These are phyloP conservation scores for Speoplatyrhinus poulsoni DNA, from an alignment of 2,113 vertebrate species.

Conservation along the genomic window DNA sequence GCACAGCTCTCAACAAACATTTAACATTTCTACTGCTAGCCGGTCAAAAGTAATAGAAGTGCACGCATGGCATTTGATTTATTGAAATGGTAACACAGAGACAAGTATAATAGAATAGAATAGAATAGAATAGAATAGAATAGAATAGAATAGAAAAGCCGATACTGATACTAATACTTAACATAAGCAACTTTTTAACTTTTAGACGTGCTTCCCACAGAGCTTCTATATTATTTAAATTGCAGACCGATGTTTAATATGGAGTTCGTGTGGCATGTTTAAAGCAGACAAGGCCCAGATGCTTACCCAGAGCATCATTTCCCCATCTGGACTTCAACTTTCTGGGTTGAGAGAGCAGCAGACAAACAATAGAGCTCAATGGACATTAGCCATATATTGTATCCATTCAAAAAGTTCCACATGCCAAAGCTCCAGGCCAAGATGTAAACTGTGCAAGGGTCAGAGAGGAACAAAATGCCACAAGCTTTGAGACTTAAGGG, in stretches of 20 bases:
- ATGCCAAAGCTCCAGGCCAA: slow-evolving; percentile 43
- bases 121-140: slow-evolving; percentile 1
- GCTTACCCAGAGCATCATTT: background rate
- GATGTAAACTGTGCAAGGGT: slow-evolving; percentile 38
- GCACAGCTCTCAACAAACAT: slow-evolving; percentile 71
- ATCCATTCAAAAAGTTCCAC: slow-evolving; percentile 54
- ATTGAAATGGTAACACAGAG: slow-evolving; percentile 23
- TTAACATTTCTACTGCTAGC: slow-evolving; percentile 70
- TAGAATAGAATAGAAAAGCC: slow-evolving; percentile 19
- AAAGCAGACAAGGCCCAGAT: background rate
- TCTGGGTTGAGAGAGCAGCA: slow-evolving; percentile 35
- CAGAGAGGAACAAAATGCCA: slow-evolving; percentile 51
- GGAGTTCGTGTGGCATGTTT: slow-evolving; percentile 31
- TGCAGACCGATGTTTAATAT: slow-evolving; percentile 54
- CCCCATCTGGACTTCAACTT: slow-evolving; percentile 54
- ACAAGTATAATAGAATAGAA: background rate
- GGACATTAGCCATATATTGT: slow-evolving; percentile 38
- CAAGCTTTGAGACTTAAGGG: slow-evolving; percentile 7
- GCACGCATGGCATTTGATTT: slow-evolving; percentile 25
- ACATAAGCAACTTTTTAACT: background rate
- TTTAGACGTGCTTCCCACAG: slow-evolving; percentile 2
- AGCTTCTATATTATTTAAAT: slow-evolving; percentile 2
- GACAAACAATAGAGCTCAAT: slow-evolving; percentile 56
- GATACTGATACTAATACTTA: too few relatives aligned
- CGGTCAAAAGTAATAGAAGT: slow-evolving; percentile 49